Conservation (phyloP, 2,888 invertebrate species). For the Sarcophaga caerulescens region DNA sequence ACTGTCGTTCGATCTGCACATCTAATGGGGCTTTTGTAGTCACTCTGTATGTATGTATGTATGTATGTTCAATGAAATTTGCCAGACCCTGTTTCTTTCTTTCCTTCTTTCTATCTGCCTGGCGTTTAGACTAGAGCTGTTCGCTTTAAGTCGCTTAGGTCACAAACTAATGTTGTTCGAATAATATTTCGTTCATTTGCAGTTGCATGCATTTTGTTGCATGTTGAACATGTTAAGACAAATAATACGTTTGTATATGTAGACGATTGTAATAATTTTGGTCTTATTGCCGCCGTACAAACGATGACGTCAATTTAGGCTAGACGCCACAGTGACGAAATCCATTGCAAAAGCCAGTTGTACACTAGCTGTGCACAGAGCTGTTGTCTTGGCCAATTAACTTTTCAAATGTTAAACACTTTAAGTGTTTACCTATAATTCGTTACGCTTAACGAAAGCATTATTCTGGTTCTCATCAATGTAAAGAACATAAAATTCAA, state of each 20-base stretch:
- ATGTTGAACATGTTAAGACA: not conserved
- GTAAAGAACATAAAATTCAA: not conserved
- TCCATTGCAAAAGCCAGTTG: conserved; percentile 29
- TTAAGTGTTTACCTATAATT: conserved; percentile 67
- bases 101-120: not conserved
- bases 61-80: not conserved
- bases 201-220: not conserved
- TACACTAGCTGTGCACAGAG: conserved; percentile 14
- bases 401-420: conserved; percentile 66
- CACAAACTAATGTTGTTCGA: conserved; percentile 18
- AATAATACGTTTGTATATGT: conserved; percentile 14
- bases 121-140: conserved; percentile 1
- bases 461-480: not conserved
- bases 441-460: conserved; percentile 62
- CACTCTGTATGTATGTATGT: conserved; percentile 1
- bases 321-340: conserved; percentile 70
- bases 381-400: conserved; percentile 65
- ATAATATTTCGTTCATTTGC: not conserved
- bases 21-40: conserved; percentile 35
- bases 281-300: conserved; percentile 46
- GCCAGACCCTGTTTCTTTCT: conserved; percentile 29
- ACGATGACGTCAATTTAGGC: conserved; percentile 58
- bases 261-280: conserved; percentile 52
- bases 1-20: conserved; percentile 26
- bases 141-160: not conserved